Evolutionary conservation across 2,113 vertebrate species (phyloP).

Genomic region (Perccottus glenii): DNA sequence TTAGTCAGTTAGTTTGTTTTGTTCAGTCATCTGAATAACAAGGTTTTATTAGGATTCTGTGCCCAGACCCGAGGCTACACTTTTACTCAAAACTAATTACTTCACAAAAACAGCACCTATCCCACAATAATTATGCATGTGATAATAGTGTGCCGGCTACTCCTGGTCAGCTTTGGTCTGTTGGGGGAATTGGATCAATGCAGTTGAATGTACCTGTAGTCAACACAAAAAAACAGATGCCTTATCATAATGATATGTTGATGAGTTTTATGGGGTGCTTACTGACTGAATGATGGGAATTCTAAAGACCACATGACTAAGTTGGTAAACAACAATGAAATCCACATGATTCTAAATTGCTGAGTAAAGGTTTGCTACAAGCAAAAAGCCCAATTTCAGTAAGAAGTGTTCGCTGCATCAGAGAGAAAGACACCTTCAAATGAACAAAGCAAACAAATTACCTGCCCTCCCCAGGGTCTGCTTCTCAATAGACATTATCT

Average conservation of each 20-base stretch:
- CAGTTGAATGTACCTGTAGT: conserved; percentile 3
- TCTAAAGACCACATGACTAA: neutral
- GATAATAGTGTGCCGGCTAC: conserved; percentile 51
- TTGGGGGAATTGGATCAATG: conserved; percentile 17
- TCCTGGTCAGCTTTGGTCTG: conserved; percentile 31
- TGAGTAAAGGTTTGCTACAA: conserved; percentile 1
- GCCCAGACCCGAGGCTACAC: conserved; percentile 10
- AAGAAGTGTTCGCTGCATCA: conserved; percentile 3
- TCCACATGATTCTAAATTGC: neutral
- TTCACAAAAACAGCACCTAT: conserved; percentile 43
- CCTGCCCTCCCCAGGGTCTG: conserved; percentile 6
- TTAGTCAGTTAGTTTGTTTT: too few species aligned
- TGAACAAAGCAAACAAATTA: conserved; percentile 56
- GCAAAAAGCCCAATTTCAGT: conserved; percentile 24
- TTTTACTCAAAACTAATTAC: conserved; percentile 57
- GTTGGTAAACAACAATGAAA: neutral
- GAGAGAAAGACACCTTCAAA: conserved; percentile 20
- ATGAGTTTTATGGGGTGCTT: neutral
- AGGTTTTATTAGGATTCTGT: conserved; percentile 35
- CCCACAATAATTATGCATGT: conserved; percentile 47
- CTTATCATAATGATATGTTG: neutral
- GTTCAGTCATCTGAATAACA: neutral
- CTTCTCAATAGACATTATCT: conserved; percentile 32
- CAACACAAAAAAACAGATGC: conserved; percentile 2
- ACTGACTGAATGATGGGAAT: neutral